Percentiles rank a stretch among this genome's conserved stretches.
These are phyloP conservation scores for Nansenia antarctica DNA, from an alignment of 2,113 vertebrate genomes.

Conservation along the genomic window DNA sequence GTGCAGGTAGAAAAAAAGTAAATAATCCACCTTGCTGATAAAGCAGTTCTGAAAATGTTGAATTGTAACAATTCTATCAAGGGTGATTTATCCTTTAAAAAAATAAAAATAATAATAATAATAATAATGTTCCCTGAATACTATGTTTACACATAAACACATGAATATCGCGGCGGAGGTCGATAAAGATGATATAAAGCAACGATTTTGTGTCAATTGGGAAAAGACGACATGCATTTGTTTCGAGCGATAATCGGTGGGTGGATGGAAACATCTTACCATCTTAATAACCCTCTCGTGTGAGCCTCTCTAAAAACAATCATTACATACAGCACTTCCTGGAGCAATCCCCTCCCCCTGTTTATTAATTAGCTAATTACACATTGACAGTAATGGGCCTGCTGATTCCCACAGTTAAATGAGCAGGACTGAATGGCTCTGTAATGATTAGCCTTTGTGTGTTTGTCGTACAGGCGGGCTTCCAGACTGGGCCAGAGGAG, in stretches of 20 bases:
- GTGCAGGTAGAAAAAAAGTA: neutral
- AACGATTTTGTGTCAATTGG: slow-evolving; percentile 53
- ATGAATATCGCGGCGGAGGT: slow-evolving; percentile 33
- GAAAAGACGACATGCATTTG: slow-evolving; percentile 56
- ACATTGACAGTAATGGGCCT: slow-evolving; percentile 80
- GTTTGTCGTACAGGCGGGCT: slow-evolving; percentile 23
- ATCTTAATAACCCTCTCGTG: slow-evolving; percentile 75
- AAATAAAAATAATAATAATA: too few relatives aligned
- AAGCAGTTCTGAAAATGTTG: slow-evolving; percentile 31
- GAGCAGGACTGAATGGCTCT: slow-evolving; percentile 74
- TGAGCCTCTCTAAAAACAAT: slow-evolving; percentile 78
- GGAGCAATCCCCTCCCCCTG: slow-evolving; percentile 64
- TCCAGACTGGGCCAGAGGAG: slow-evolving; percentile 22
- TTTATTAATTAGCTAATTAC: slow-evolving; percentile 87
- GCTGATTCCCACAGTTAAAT: slow-evolving; percentile 81
- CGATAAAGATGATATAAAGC: slow-evolving; percentile 49
- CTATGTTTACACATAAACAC: too few relatives aligned
- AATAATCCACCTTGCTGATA: too few relatives aligned
- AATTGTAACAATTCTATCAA: slow-evolving; percentile 31
- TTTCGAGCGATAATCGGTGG: slow-evolving; percentile 64
- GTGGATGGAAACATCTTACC: slow-evolving; percentile 69
- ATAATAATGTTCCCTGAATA: too few relatives aligned
- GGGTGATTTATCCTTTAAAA: neutral
- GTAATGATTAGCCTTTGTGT: slow-evolving; percentile 81
- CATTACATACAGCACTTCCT: slow-evolving; percentile 71